A percentile compares a stretch with the other conserved stretches of the same genome.
Evolutionary conservation across 1,140 invertebrate genomes (phyloP).

Genomic region (Mesaphorura yosii): DNA sequence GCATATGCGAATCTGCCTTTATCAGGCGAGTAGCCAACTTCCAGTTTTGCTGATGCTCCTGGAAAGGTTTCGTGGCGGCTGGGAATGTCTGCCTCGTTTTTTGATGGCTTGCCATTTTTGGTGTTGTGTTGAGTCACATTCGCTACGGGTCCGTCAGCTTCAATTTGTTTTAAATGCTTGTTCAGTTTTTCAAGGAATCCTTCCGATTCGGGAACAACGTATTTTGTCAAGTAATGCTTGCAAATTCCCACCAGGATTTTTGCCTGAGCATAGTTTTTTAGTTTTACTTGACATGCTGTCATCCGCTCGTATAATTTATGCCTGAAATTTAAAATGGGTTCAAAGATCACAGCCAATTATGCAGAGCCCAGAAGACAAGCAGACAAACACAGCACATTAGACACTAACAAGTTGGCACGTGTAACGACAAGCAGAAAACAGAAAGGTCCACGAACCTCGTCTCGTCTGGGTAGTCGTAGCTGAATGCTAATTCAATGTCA

Average conservation of each 20-base stretch:
- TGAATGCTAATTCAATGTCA: constrained; percentile 59
- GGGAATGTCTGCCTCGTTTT: neutral
- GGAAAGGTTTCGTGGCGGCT: constrained; percentile 47
- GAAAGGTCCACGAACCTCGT: constrained; percentile 17
- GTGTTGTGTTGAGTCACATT: neutral
- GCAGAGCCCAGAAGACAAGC: too few species aligned
- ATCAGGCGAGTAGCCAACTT: constrained; percentile 40
- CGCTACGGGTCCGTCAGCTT: neutral
- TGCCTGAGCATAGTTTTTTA: constrained; percentile 28
- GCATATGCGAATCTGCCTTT: constrained; percentile 52
- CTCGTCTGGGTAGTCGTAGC: constrained; percentile 58
- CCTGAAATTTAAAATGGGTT: constrained; percentile 5
- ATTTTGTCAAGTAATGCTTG: constrained; percentile 18
- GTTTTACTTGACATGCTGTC: constrained; percentile 25
- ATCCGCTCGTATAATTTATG: constrained; percentile 29
- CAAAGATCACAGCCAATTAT: too few species aligned
- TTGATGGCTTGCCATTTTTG: neutral
- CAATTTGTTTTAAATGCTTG: constrained; percentile 3
- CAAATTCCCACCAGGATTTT: constrained; percentile 23
- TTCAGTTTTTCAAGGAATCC: too few species aligned
- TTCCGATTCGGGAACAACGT: too few species aligned
- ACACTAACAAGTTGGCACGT: neutral
- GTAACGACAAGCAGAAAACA: neutral
- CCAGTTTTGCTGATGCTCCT: constrained; percentile 44
- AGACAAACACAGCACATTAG: neutral